Conservation (phyloP, 2,113 vertebrate genomes). For the Callocephalon fimbriatum region DNA sequence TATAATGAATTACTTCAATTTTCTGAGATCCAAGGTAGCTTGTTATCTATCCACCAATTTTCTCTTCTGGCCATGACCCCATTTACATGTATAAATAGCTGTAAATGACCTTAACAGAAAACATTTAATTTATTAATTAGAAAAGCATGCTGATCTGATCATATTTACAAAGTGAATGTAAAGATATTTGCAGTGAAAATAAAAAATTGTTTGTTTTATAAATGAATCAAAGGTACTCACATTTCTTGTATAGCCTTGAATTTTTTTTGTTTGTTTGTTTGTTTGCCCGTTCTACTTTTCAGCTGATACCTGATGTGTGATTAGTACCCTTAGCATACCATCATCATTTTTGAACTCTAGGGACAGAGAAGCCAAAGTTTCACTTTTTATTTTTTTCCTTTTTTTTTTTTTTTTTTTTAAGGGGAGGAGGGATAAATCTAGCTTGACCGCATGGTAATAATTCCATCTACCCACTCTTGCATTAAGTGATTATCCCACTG, state of each 20-base stretch:
- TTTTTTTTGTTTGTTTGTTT: not conserved
- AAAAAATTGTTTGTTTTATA: not conserved
- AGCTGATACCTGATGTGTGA: not conserved
- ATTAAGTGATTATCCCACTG: slow-evolving; percentile 74
- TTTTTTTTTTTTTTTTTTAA: not conserved
- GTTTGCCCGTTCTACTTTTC: not conserved
- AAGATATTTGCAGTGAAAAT: not conserved
- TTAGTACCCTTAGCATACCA: not conserved
- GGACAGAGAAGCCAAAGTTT: slow-evolving; percentile 26
- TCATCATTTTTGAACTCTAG: not conserved
- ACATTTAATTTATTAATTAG: not conserved
- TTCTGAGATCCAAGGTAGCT: not conserved
- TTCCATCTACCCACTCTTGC: slow-evolving; percentile 67
- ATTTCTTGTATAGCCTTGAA: not conserved
- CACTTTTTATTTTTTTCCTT: not conserved
- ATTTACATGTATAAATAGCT: not conserved
- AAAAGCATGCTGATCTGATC: not conserved
- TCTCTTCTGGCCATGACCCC: not conserved
- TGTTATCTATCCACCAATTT: not conserved
- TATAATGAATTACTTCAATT: not conserved
- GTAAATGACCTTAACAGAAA: not conserved
- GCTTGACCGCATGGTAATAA: slow-evolving; percentile 67
- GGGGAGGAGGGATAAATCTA: slow-evolving; percentile 34
- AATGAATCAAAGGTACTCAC: not conserved
- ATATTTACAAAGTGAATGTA: not conserved